Conservation (phyloP, 2,113 vertebrate genomes). For the Synchiropus splendidus region DNA sequence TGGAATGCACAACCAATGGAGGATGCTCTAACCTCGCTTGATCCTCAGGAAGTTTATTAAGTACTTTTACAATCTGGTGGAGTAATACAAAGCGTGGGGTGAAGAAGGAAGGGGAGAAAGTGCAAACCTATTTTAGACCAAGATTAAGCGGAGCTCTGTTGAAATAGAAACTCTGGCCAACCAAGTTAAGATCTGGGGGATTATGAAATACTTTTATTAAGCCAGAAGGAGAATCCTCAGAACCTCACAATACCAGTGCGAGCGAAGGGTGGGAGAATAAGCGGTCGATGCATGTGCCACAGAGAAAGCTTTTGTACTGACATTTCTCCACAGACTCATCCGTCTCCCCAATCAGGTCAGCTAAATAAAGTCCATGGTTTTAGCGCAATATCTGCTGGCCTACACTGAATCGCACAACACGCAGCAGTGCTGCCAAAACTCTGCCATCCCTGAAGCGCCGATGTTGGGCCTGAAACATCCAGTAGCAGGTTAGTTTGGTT, state of each 20-base stretch:
- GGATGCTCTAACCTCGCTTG: slow-evolving; percentile 13
- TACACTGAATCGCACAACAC: slow-evolving; percentile 16
- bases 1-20: not conserved
- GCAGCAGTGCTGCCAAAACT: not conserved
- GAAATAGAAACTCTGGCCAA: slow-evolving; percentile 48
- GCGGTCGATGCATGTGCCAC: slow-evolving; percentile 23
- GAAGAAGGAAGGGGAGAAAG: slow-evolving; percentile 17
- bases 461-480: slow-evolving; percentile 9
- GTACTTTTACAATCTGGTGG: slow-evolving; percentile 18
- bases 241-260: slow-evolving; percentile 40
- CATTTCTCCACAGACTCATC: slow-evolving; percentile 35
- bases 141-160: slow-evolving; percentile 48
- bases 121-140: slow-evolving; percentile 42
- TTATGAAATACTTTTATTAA: slow-evolving; percentile 66
- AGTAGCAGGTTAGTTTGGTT: slow-evolving; percentile 5
- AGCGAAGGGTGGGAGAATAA: slow-evolving; percentile 7
- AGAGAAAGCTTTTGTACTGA: slow-evolving; percentile 12
- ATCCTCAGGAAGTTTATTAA: slow-evolving; percentile 26
- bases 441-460: not conserved
- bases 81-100: slow-evolving; percentile 17
- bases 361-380: slow-evolving; percentile 54
- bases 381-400: slow-evolving; percentile 49
- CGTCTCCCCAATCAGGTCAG: slow-evolving; percentile 52
- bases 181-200: slow-evolving; percentile 55
- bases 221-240: slow-evolving; percentile 56